A percentile compares a stretch with the other conserved stretches of the same genome.
Evolutionary conservation across 2,797 vertebrate species (phyloP).

Genomic region (Bryconaethiops microstoma): DNA sequence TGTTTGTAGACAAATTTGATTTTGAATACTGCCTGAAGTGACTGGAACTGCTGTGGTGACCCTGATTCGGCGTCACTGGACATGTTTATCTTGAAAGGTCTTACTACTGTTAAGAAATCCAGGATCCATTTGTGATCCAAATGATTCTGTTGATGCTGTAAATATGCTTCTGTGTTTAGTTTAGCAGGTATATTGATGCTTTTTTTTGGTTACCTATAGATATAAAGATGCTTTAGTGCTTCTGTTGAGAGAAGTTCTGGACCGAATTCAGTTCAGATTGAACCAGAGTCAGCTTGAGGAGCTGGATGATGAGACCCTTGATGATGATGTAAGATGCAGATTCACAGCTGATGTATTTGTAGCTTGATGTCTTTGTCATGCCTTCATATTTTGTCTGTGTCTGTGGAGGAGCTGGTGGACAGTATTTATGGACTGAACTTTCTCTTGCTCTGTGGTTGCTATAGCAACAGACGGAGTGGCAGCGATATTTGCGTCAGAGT

Average conservation of each 20-base stretch:
- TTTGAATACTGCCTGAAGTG: too few species aligned
- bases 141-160: background rate
- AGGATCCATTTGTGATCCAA: too few species aligned
- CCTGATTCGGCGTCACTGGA: background rate
- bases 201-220: conserved; percentile 69
- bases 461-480: conserved; percentile 98
- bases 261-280: conserved; percentile 95
- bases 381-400: background rate
- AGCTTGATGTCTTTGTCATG: background rate
- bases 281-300: conserved; percentile 97
- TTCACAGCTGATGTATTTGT: too few species aligned
- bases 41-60: background rate
- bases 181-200: background rate
- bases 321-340: conserved; percentile 89
- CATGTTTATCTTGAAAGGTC: too few species aligned
- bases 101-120: too few species aligned
- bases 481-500: conserved; percentile 97
- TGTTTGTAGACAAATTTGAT: too few species aligned
- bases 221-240: conserved; percentile 96
- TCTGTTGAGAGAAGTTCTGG: conserved; percentile 91
- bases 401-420: background rate
- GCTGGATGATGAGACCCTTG: conserved; percentile 94
- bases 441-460: conserved; percentile 47
- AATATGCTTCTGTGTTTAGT: background rate
- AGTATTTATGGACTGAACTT: conserved; percentile 14